Base-by-base conservation (phyloP, 1,140 invertebrate genomes). In the Gryon sp. region DNA sequence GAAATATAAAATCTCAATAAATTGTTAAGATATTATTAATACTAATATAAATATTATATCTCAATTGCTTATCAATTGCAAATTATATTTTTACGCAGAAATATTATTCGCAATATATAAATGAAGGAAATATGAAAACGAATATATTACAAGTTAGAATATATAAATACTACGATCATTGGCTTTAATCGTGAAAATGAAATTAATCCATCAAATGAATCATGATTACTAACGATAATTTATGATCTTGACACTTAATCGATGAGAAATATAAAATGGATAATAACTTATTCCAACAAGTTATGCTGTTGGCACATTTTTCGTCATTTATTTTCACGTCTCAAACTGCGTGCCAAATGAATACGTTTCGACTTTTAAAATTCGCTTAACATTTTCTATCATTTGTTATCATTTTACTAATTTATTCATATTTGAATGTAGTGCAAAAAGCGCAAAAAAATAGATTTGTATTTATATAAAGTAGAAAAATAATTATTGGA, bases 301-400 rank as follows among this genome's bases (percentile, higher is more conserved):
- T 26, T 6, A 52, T 11, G 4, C 9, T 20, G n/a, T 43, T 65
- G 36, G 60, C 60, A 65, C 14, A 65, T 65, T 65, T 38, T 43
- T 65, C 46, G 36, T 50, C 45, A 20, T 53, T 65, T 18, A 24
- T 65, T 43, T 52, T n/a, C n/a, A 4, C 36, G 43, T 24, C n/a
- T 24, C 16, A 36, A 65, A 52, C 52, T 43, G 52, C 34, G 46
- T 65, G 60, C 46, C 46, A 65, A 65, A 36, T 65, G 40, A 34
- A 1, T 20, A 30, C 32, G 34, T 16, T 50, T 41, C 19, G n/a
- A n/a, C 9, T 32, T 34, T 24, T 19, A 38, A 43, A 30, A 50
- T 41, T 40, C 12, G 16, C 7, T 32, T 2, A 34, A 24, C 12
- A 43, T 36, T 30, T 26, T 43, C 15, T 1, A 15, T 24, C 45